Conservation (phyloP, 2,113 vertebrate genomes). For the Equus quagga region DNA sequence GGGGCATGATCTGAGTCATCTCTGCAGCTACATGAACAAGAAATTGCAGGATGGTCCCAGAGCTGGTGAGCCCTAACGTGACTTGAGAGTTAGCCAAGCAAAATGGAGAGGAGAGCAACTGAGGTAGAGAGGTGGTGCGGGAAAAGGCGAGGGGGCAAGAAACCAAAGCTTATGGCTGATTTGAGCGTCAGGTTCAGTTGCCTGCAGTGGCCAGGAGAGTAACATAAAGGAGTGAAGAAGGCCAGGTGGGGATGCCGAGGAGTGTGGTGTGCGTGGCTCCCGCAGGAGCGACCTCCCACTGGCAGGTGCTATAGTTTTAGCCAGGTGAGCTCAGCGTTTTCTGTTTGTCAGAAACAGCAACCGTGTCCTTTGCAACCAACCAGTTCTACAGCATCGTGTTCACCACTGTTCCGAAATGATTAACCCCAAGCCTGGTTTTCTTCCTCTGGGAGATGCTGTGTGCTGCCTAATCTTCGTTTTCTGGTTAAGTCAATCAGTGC, state of each 20-base stretch:
- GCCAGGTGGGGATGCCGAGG: not conserved
- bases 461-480: not conserved
- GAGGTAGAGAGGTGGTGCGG: not conserved
- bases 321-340: not conserved
- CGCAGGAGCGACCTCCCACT: fast-evolving
- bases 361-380: not conserved
- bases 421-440: not conserved
- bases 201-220: not conserved
- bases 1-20: too few relatives aligned
- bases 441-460: not conserved
- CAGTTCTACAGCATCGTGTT: fast-evolving
- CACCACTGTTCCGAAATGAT: too few relatives aligned
- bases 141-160: not conserved
- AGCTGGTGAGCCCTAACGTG: not conserved
- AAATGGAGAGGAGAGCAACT: not conserved
- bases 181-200: not conserved
- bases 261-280: not conserved
- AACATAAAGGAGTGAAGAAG: fast-evolving
- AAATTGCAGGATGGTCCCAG: too few relatives aligned
- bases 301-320: too few relatives aligned
- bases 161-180: not conserved
- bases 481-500: not conserved
- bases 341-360: not conserved
- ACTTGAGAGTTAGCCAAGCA: fast-evolving
- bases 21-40: too few relatives aligned